Evolutionary conservation across 2,888 invertebrate species (phyloP).

Genomic region (Diachrysia chrysitis): DNA sequence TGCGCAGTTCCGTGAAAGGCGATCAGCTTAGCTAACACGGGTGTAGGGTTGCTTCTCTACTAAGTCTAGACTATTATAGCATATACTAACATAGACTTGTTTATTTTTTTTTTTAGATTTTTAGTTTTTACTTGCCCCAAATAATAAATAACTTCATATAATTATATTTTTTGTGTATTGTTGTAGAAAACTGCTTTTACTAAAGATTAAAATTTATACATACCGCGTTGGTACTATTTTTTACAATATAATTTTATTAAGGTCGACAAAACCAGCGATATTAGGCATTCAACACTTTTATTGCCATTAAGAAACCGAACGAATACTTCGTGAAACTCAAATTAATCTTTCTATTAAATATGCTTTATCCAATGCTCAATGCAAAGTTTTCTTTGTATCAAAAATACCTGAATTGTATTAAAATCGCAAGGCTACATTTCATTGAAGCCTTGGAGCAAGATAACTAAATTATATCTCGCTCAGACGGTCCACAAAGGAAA

Average conservation of each 20-base stretch:
- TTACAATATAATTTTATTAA: no score
- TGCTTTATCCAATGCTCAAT: neutral
- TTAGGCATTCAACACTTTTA: no score
- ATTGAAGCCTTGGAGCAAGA: slow-evolving; percentile 3
- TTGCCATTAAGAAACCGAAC: neutral
- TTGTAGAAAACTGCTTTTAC: no score
- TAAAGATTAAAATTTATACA: no score
- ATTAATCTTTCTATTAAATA: neutral
- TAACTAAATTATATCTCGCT: slow-evolving; percentile 28
- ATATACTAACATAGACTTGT: no score
- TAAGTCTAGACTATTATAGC: neutral
- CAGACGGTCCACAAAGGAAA: slow-evolving; percentile 33
- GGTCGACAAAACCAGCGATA: no score
- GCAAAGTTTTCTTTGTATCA: neutral
- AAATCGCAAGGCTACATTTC: slow-evolving; percentile 11
- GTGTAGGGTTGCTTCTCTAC: slow-evolving; percentile 39
- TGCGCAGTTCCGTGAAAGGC: slow-evolving; percentile 72
- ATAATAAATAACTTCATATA: no score
- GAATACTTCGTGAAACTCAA: neutral
- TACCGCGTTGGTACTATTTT: no score
- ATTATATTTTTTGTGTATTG: no score
- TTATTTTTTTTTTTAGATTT: no score
- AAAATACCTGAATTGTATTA: slow-evolving; percentile 6
- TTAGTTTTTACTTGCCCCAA: no score
- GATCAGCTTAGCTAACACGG: slow-evolving; percentile 58